Conservation (phyloP, 2,888 invertebrate genomes). For the Athripsodes cinereus region DNA sequence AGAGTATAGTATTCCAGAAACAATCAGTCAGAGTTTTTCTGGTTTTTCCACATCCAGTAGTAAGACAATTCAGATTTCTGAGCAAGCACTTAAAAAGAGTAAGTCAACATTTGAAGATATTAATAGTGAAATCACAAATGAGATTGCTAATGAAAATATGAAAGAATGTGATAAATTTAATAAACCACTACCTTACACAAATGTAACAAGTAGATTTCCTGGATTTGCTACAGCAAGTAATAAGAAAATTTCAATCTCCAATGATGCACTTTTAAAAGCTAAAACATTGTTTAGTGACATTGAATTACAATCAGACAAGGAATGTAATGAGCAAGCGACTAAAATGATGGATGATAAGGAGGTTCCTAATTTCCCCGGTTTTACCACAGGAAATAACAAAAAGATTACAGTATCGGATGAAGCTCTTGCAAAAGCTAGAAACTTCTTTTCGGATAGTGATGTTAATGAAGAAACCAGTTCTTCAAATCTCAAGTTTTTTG, state of each 20-base stretch:
- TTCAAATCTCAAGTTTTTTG: neutral
- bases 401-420: constrained; percentile 23
- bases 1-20: no score
- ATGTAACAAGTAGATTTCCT: neutral
- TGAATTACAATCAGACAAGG: neutral
- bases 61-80: neutral
- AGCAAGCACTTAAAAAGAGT: neutral
- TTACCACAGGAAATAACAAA: constrained; percentile 35
- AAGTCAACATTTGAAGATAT: neutral
- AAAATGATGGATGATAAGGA: no score
- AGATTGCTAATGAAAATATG: no score
- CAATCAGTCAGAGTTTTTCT: no score
- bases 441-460: constrained; percentile 4
- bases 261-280: neutral
- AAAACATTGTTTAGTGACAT: neutral
- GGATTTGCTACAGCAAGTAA: neutral
- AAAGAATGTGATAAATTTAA: no score
- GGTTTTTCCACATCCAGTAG: no score
- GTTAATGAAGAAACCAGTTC: no score
- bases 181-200: neutral
- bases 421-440: constrained; percentile 9
- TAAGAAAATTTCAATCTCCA: neutral
- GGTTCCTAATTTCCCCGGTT: constrained; percentile 28
- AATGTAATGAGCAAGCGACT: no score
- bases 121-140: no score